Conservation (phyloP, 2,797 vertebrate species). For the Sebastes steindachneri region DNA sequence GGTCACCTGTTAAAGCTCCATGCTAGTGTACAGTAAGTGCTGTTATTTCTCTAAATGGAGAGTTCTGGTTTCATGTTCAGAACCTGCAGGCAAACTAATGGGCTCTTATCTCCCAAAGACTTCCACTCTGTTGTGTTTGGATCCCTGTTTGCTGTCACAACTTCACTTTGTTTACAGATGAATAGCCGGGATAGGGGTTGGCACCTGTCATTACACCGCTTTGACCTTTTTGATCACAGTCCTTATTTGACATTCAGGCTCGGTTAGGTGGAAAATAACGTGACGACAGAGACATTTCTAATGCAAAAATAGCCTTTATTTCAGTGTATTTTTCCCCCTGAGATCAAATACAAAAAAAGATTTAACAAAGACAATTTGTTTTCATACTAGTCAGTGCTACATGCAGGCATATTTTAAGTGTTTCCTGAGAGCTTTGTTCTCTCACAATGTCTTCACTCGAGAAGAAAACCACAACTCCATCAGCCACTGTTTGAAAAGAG, state of each 20-base stretch:
- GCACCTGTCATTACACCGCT: slow-evolving; percentile 33
- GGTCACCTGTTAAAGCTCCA: slow-evolving; percentile 5
- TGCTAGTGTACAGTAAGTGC: neutral
- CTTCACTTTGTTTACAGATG: slow-evolving; percentile 65
- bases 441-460: slow-evolving; percentile 22
- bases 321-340: slow-evolving; percentile 26
- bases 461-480: slow-evolving; percentile 5
- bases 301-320: slow-evolving; percentile 74
- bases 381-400: slow-evolving; percentile 16
- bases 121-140: slow-evolving; percentile 20
- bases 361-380: slow-evolving; percentile 20
- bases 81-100: slow-evolving; percentile 28
- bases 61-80: slow-evolving; percentile 63
- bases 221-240: slow-evolving; percentile 57
- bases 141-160: slow-evolving; percentile 70
- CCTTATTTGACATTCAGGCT: neutral
- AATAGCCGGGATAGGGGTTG: slow-evolving; percentile 41
- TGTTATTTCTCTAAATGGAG: slow-evolving; percentile 35
- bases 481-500: slow-evolving; percentile 28
- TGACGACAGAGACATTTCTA: neutral
- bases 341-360: slow-evolving; percentile 52
- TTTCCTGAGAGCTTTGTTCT: slow-evolving; percentile 44
- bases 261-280: neutral
- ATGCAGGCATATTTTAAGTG: slow-evolving; percentile 25
- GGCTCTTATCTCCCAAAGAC: slow-evolving; percentile 14